Percentiles rank a stretch among this genome's conserved stretches.
phyloP scores from a whole-genome alignment of 2,797 vertebrate species.

The Choloepus didactylus region DNA sequence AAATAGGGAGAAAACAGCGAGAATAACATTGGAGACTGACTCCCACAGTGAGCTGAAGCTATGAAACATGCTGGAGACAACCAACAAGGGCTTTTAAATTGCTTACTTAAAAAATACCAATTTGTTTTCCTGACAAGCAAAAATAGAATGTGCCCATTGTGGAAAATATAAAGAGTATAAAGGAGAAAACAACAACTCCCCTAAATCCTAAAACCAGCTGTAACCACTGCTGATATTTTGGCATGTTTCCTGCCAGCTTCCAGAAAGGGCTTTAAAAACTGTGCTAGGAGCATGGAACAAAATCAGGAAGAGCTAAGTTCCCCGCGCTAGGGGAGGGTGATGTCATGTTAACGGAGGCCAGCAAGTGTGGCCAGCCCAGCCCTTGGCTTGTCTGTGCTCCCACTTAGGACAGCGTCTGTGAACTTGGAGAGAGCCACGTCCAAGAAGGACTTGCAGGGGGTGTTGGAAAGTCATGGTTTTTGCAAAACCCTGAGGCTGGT shows the following conservation, averaged over 20 bases:
- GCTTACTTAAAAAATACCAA: slow-evolving; percentile 52
- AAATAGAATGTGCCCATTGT: slow-evolving; percentile 31
- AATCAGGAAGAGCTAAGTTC: neutral
- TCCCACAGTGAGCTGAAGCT: neutral
- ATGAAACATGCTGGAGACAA: neutral
- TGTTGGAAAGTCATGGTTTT: neutral
- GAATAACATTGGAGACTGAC: neutral
- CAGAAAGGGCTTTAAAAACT: slow-evolving; percentile 1
- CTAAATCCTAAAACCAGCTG: neutral
- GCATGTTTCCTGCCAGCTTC: neutral
- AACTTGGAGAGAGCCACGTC: neutral
- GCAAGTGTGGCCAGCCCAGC: neutral
- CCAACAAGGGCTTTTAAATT: neutral
- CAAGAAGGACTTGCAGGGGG: rapidly evolving
- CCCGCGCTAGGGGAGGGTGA: neutral
- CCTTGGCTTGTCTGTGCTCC: neutral
- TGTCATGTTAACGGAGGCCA: neutral
- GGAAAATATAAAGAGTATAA: slow-evolving; percentile 42
- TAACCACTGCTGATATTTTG: neutral
- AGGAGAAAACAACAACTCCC: slow-evolving; percentile 3
- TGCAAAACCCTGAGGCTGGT: neutral
- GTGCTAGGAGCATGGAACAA: neutral
- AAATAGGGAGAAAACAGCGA: neutral
- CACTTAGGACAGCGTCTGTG: neutral
- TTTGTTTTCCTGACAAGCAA: slow-evolving; percentile 58